phyloP scores from a whole-genome alignment of 2,888 invertebrate species.

The Polietes domitor region DNA sequence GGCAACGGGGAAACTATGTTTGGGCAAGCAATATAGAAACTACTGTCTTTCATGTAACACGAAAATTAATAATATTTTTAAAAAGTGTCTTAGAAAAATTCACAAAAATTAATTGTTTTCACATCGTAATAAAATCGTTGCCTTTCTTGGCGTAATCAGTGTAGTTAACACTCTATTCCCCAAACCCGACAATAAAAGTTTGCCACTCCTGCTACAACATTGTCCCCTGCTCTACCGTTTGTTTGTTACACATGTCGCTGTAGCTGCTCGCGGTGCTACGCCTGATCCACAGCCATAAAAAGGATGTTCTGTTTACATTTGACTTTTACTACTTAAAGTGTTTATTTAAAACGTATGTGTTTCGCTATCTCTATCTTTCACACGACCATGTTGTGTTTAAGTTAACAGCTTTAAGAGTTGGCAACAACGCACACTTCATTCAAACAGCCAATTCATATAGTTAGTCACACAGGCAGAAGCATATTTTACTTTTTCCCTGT shows the following conservation, averaged over 20 bases:
- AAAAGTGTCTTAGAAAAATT: too few relatives aligned
- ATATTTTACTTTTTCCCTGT: background rate
- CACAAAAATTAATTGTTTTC: too few relatives aligned
- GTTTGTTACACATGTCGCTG: background rate
- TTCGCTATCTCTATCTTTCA: constrained; percentile 9
- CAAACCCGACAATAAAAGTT: background rate
- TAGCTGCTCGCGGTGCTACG: background rate
- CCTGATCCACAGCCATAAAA: constrained; percentile 21
- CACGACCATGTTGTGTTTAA: background rate
- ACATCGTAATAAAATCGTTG: too few relatives aligned
- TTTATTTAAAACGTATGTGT: constrained; percentile 45
- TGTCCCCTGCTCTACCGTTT: background rate
- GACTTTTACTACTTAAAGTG: constrained; percentile 49
- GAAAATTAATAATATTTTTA: too few relatives aligned
- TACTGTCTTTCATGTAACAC: too few relatives aligned
- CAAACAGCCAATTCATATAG: background rate
- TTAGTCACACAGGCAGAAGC: background rate
- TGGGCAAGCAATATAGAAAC: too few relatives aligned
- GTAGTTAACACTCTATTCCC: too few relatives aligned
- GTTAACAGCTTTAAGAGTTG: constrained; percentile 8
- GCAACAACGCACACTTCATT: background rate
- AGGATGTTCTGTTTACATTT: constrained; percentile 39
- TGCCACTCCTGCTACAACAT: background rate
- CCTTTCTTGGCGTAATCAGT: too few relatives aligned
- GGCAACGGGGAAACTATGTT: too few relatives aligned